Percentiles rank a stretch among this genome's conserved stretches.
These are phyloP conservation scores for Mallotus villosus DNA, from an alignment of 2,797 vertebrate species.

Conservation along the genomic window DNA sequence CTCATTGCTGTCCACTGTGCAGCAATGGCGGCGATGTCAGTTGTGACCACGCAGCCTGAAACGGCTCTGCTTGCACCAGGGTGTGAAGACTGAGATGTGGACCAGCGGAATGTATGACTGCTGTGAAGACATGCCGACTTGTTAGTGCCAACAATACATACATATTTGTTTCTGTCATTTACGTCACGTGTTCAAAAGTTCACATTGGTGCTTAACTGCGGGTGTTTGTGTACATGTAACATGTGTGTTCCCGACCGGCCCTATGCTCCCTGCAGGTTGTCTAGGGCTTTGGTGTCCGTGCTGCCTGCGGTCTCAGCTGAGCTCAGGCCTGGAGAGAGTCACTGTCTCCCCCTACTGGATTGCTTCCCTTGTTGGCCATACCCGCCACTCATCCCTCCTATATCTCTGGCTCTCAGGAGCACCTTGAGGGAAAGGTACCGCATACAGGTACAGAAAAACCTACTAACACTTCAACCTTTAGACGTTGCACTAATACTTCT, in stretches of 20 bases:
- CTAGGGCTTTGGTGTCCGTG: conserved; percentile 57
- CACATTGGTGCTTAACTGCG: not conserved
- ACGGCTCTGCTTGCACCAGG: not conserved
- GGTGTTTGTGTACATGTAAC: conserved; percentile 2
- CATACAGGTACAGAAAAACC: conserved; percentile 43
- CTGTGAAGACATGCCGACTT: conserved; percentile 51
- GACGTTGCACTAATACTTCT: no score
- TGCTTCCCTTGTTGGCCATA: not conserved
- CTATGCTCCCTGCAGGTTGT: conserved; percentile 48
- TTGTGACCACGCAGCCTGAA: conserved; percentile 39
- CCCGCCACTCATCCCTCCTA: conserved; percentile 24
- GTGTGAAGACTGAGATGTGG: conserved; percentile 33
- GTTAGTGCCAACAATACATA: conserved; percentile 41
- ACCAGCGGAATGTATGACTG: conserved; percentile 50
- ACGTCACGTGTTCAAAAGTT: not conserved
- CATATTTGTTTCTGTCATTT: no score
- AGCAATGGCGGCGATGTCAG: conserved; percentile 14
- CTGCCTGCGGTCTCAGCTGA: conserved; percentile 52
- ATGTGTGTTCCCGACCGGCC: no score
- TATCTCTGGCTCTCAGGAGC: conserved; percentile 46
- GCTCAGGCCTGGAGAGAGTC: conserved; percentile 57
- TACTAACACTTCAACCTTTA: not conserved
- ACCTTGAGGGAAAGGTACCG: conserved; percentile 56
- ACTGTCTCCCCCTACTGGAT: conserved; percentile 62
- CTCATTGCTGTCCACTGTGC: not conserved